Evolutionary conservation across 2,797 vertebrate species (phyloP).

Genomic region (Paedocypris micromegethes): DNA sequence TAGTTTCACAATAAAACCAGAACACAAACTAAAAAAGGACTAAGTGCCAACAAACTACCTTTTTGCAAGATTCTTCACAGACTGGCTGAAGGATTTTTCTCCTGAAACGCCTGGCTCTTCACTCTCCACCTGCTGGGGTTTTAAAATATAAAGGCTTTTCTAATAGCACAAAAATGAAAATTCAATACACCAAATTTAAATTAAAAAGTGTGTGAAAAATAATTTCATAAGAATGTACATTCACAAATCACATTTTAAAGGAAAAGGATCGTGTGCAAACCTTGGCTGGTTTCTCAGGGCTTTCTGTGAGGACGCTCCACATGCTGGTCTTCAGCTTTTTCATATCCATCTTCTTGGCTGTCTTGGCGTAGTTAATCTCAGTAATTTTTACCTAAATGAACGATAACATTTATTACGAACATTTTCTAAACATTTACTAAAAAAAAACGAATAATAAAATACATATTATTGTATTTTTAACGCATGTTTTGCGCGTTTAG

Average conservation of each 20-base stretch:
- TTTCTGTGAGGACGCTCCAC: constrained; percentile 79
- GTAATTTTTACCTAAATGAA: constrained; percentile 79
- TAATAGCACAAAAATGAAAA: not conserved
- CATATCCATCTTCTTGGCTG: constrained; percentile 94
- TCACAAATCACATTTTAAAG: too few relatives aligned
- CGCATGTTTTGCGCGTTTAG: too few relatives aligned
- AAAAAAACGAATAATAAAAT: not conserved
- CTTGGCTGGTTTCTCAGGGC: constrained; percentile 54
- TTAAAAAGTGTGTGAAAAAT: not conserved
- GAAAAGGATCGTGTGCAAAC: constrained; percentile 41
- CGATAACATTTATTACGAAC: not conserved
- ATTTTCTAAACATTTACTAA: not conserved
- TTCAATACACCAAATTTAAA: too few relatives aligned
- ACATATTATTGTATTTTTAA: not conserved
- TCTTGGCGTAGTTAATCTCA: constrained; percentile 85
- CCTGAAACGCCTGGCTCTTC: constrained; percentile 61
- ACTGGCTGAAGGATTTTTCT: constrained; percentile 74
- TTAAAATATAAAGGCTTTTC: not conserved
- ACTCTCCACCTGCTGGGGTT: constrained; percentile 51
- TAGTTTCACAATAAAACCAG: not conserved
- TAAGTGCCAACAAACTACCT: constrained; percentile 63
- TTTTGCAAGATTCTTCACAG: constrained; percentile 72
- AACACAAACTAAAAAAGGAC: not conserved
- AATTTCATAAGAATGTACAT: not conserved
- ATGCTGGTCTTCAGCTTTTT: constrained; percentile 83